phyloP scores from a whole-genome alignment of 2,888 invertebrate species.

The Empis stercorea region DNA sequence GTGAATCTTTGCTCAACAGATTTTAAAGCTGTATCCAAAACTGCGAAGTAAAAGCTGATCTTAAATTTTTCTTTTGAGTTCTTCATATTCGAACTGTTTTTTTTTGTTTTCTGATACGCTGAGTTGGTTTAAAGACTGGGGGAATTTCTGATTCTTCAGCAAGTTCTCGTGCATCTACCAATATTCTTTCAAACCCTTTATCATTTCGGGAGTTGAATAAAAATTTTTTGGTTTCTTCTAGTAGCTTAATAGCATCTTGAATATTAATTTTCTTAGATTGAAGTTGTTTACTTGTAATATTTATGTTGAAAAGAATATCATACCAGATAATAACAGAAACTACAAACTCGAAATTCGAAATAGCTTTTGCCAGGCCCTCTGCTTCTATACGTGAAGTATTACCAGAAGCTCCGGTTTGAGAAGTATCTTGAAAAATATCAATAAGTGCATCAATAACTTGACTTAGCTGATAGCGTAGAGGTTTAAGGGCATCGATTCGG shows the following conservation, averaged over 20 bases:
- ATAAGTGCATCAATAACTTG: neutral
- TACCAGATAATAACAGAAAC: neutral
- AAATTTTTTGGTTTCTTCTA: neutral
- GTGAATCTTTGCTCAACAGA: slow-evolving; percentile 4
- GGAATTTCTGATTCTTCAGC: neutral
- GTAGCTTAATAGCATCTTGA: neutral
- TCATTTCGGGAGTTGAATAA: neutral
- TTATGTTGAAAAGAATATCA: neutral
- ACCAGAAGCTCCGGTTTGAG: neutral
- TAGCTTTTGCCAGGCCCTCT: neutral
- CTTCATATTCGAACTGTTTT: neutral
- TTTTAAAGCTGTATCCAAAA: slow-evolving; percentile 1
- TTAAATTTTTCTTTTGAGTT: slow-evolving; percentile 4
- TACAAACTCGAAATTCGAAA: neutral
- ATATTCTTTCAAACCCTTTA: neutral
- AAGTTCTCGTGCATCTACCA: neutral
- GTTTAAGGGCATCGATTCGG: slow-evolving; percentile 2
- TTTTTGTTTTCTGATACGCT: neutral
- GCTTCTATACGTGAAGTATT: neutral
- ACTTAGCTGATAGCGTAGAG: neutral
- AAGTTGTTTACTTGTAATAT: neutral
- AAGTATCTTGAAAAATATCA: neutral
- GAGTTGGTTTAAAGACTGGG: neutral
- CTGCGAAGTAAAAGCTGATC: slow-evolving; percentile 4
- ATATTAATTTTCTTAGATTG: neutral